Base-by-base conservation (phyloP, 2,888 invertebrate species). In the Hipparchia semele region DNA sequence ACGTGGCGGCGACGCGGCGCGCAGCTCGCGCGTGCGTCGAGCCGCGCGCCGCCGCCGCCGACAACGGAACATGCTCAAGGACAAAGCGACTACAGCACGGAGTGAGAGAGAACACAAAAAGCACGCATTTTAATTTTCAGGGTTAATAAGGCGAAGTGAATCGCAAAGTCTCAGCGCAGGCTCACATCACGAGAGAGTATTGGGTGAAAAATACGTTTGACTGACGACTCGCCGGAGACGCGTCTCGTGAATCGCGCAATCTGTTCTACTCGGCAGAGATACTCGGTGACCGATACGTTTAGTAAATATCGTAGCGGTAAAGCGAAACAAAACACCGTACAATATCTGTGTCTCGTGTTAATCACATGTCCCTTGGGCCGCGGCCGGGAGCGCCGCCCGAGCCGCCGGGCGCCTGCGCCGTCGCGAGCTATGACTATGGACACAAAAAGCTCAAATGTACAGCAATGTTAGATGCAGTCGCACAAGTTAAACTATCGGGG, bases 151-250 rank as follows among this genome's bases (percentile, higher is more conserved):
- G 90, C 91, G 86, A 90, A 88, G 87, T 89, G 87, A 87, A 86
- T 82, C 79, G 81, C 82, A 82, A 88, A 86, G 83, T 86, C 84
- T 84, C 82, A 90, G 91, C 86, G 86, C 91, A 92, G 90, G 91
- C 89, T 91, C 88, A 86, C 86, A 86, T 86, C 85, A 81, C 82
- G 85, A 87, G 84, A 92, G 93, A 94, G 94, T 92, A 92, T 93
- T 94, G 94, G 94, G 94, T 94, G 94, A 94, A 94, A 94, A 94
- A 91, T 94, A 94, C 93, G 91, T 92, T 86, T 88, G 89, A 89
- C 86, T 88, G 89, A 89, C 87, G 87, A 82, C 86, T 86, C 83
- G 89, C 86, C 87, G 83, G 83, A 81, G 85, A 87, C 89, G 87
- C 86, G 86, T 88, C 84, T 84, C 80, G 82, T 86, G 83, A 83